Conservation (phyloP, 2,888 invertebrate species). For the Phengaris arion region DNA sequence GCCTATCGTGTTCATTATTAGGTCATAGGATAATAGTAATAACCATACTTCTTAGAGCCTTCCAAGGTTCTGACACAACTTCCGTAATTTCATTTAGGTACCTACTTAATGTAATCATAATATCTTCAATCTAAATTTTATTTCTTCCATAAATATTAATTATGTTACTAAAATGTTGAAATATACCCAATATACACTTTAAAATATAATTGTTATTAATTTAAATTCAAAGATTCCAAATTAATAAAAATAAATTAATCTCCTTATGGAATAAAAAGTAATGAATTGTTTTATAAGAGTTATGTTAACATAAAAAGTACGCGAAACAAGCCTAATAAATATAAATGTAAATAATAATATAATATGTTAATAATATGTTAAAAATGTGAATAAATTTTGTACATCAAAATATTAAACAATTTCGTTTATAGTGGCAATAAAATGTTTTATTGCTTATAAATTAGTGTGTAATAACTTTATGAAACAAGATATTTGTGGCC, state of each 20-base stretch:
- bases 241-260: slow-evolving; percentile 23
- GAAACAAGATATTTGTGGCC: background rate
- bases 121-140: slow-evolving; percentile 16
- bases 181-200: background rate
- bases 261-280: slow-evolving; percentile 14
- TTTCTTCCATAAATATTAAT: slow-evolving; percentile 7
- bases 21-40: background rate
- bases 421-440: background rate
- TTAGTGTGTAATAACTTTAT: slow-evolving; percentile 7
- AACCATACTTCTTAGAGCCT: no score
- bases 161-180: slow-evolving; percentile 10
- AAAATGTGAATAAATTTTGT: slow-evolving; percentile 15
- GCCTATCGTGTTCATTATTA: no score
- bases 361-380: no score
- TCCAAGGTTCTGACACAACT: background rate
- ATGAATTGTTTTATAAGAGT: slow-evolving; percentile 13
- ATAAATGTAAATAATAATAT: no score
- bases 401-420: slow-evolving; percentile 16
- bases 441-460: slow-evolving; percentile 19
- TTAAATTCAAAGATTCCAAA: slow-evolving; percentile 13
- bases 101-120: background rate
- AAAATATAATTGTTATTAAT: slow-evolving; percentile 19
- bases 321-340: no score
- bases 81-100: background rate
- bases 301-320: background rate